phyloP scores from a whole-genome alignment of 2,797 vertebrate species.

The Otolemur crassicaudatus region DNA sequence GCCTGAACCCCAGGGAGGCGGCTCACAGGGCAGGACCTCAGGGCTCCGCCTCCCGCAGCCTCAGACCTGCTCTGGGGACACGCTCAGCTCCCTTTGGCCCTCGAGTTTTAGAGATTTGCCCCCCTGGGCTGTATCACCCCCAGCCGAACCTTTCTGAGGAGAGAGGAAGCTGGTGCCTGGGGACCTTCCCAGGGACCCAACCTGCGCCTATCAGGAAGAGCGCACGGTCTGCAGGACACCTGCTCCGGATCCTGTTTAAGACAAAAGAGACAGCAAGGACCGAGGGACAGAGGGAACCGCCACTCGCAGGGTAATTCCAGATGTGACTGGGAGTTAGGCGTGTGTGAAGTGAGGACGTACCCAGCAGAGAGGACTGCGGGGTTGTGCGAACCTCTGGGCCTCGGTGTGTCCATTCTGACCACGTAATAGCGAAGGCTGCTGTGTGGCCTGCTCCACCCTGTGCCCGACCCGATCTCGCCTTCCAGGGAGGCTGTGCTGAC shows the following conservation, averaged over 20 bases:
- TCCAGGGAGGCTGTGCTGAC: too few species aligned
- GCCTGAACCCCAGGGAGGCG: fast-evolving
- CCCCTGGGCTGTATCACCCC: background rate
- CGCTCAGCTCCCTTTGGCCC: background rate
- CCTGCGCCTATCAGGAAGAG: constrained; percentile 87
- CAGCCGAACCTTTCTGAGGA: background rate
- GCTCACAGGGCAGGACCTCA: fast-evolving
- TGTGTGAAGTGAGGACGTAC: background rate
- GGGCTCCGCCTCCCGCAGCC: too few species aligned
- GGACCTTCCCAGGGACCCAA: constrained; percentile 68
- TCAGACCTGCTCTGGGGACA: background rate
- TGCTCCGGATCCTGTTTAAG: constrained; percentile 89
- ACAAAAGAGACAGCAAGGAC: constrained; percentile 88
- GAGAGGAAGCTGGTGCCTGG: background rate
- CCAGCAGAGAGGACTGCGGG: background rate
- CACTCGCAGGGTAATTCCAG: constrained; percentile 83
- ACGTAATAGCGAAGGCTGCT: background rate
- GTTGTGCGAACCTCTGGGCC: background rate
- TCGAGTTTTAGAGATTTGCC: background rate
- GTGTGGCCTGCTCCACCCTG: background rate
- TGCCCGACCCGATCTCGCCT: background rate
- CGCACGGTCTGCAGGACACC: constrained; percentile 88
- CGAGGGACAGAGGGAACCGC: constrained; percentile 85
- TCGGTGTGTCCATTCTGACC: background rate
- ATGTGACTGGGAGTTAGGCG: background rate